Base-by-base conservation (phyloP, 2,113 vertebrate genomes). In the Mesembrinibis cayennensis region DNA sequence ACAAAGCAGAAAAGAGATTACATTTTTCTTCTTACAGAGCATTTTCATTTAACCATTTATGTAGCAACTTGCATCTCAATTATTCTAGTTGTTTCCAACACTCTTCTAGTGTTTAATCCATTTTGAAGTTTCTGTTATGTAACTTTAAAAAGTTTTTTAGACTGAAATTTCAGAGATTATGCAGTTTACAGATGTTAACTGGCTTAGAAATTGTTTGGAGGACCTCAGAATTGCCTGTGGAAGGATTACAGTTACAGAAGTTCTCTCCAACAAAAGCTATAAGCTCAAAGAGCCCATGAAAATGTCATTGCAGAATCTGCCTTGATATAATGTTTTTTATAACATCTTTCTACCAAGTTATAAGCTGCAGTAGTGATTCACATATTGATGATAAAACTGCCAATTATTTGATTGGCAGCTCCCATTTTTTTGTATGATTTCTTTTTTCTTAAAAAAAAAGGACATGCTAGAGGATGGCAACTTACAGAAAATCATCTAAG, bases 401-500 rank as follows among this genome's bases (percentile, higher is more conserved):
- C n/a, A 74, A 2, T 66, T 59, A 27, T n/a, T 83, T 81, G 21
- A n/a, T 62, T 67, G 15, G 56, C 20, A 77, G 5, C 12, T 66
- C n/a, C 44, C 14, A 52, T 0, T 0, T 74, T 65, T 87, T 61
- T 6, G 7, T 44, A 36, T 26, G 0, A 34, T 63, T 70, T 36
- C 1, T 27, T 67, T 70, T 76, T 53, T 65, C 15, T 10, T 63
- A 23, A n/a, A 45, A 77, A 52, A 78, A 9, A 78, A 61, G 16
- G 8, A 47, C 22, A 8, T 61, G 10, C 5, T 65, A 55, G 23
- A 82, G 8, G 26, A 59, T 71, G 14, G 2, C 9, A 90, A n/a
- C 3, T 50, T 56, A 6, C 0, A 49, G 50, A 77, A 92, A 81
- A 49, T 2, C 2, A 21, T 50, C 10, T 58, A 10, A 36, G 2